Conservation (phyloP, 2,888 invertebrate species). For the Allygus modestus region DNA sequence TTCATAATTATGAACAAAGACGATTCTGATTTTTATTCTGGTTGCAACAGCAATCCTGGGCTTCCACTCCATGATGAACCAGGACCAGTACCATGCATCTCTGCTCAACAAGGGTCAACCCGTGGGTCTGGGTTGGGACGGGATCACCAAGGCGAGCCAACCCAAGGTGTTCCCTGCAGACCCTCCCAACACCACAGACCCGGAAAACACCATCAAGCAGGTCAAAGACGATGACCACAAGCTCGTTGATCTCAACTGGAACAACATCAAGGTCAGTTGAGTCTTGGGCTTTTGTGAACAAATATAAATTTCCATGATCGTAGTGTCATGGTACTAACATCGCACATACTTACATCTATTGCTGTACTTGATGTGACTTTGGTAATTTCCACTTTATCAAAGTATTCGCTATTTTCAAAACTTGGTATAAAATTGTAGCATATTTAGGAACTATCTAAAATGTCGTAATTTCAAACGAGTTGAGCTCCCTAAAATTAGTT, state of each 20-base stretch:
- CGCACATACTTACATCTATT: no score
- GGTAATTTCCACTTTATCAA: no score
- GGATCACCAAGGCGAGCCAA: slow-evolving; percentile 95
- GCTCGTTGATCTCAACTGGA: slow-evolving; percentile 96
- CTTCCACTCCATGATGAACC: slow-evolving; percentile 99
- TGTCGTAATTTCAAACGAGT: no score
- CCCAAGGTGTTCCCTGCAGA: slow-evolving; percentile 95
- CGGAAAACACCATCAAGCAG: slow-evolving; percentile 93
- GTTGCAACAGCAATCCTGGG: slow-evolving; percentile 93
- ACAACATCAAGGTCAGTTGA: slow-evolving; percentile 95
- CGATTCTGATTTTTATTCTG: no score
- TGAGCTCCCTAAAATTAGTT: no score
- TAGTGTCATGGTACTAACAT: no score
- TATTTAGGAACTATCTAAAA: no score
- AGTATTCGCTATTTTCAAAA: no score
- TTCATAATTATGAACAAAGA: no score
- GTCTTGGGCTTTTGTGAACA: slow-evolving; percentile 11
- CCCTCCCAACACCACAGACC: slow-evolving; percentile 97
- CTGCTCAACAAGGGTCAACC: slow-evolving; percentile 94
- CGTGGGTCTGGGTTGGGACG: slow-evolving; percentile 94
- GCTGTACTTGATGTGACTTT: no score
- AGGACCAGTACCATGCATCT: slow-evolving; percentile 99
- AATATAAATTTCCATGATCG: no score
- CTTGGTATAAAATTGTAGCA: no score
- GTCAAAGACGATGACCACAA: slow-evolving; percentile 93